Percentiles rank a stretch among this genome's conserved stretches.
phyloP scores from a whole-genome alignment of 1,140 invertebrate genomes.

The Apocrypta bakeri region DNA sequence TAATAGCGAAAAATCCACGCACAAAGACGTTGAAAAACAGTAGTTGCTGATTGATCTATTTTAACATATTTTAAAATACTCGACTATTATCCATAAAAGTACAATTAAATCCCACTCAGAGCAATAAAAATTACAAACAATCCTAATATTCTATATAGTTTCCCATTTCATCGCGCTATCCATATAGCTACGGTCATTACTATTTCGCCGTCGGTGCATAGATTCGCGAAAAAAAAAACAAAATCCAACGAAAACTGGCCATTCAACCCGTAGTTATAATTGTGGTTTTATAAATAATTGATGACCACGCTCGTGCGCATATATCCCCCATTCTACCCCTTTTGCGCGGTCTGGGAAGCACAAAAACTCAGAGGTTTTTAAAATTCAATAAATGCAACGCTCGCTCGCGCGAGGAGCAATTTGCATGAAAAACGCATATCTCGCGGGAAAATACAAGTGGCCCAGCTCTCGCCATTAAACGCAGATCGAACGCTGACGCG shows the following conservation, averaged over 20 bases:
- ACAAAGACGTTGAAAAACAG: too few species aligned
- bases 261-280: neutral
- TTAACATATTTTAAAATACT: too few species aligned
- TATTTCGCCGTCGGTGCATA: too few species aligned
- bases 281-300: constrained; percentile 5
- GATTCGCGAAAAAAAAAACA: neutral
- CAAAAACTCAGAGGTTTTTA: constrained; percentile 12
- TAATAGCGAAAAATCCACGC: too few species aligned
- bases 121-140: too few species aligned
- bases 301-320: neutral
- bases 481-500: neutral
- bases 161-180: too few species aligned
- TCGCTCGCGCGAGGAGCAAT: neutral
- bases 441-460: neutral
- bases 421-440: constrained; percentile 20
- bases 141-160: too few species aligned
- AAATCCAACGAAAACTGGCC: neutral
- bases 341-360: neutral
- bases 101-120: too few species aligned
- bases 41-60: too few species aligned
- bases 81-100: too few species aligned
- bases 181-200: too few species aligned
- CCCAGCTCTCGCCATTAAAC: neutral
- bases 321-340: too few species aligned
- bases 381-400: constrained; percentile 30